These are phyloP conservation scores for Ephialtes manifestator DNA, from an alignment of 2,888 invertebrate species.

Conservation along the genomic window DNA sequence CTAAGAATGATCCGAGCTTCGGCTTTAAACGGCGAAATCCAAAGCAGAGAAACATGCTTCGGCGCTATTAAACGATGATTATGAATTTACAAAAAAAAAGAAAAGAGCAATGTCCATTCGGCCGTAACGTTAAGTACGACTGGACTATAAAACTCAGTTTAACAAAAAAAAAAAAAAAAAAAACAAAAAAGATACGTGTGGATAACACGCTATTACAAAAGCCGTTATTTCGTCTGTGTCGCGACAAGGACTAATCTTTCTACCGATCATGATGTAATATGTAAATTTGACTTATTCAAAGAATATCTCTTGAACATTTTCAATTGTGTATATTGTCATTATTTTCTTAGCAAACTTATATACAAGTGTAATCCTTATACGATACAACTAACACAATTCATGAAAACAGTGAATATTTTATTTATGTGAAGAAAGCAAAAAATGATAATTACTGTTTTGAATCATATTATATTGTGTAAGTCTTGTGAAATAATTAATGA, in stretches of 20 bases:
- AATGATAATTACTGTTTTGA: constrained; percentile 75
- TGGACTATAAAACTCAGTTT: neutral
- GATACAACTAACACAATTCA: constrained; percentile 74
- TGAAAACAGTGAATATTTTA: constrained; percentile 78
- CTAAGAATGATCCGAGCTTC: constrained; percentile 73
- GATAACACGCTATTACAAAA: constrained; percentile 34
- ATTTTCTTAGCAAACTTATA: constrained; percentile 82
- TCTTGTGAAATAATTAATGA: constrained; percentile 67
- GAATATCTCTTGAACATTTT: constrained; percentile 83
- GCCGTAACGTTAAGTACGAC: constrained; percentile 38
- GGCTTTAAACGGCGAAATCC: constrained; percentile 73
- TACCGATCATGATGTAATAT: constrained; percentile 77
- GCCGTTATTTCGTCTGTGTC: constrained; percentile 68
- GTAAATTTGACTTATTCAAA: constrained; percentile 85
- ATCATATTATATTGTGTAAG: constrained; percentile 71
- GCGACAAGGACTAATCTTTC: constrained; percentile 75
- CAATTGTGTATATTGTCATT: constrained; percentile 85
- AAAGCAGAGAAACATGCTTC: constrained; percentile 54
- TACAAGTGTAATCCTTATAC: constrained; percentile 79
- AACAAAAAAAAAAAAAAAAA: too few relatives aligned
- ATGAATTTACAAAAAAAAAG: constrained; percentile 19
- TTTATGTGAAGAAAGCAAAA: constrained; percentile 75
- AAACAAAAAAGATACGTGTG: too few relatives aligned
- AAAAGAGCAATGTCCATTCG: constrained; percentile 21
- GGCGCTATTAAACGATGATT: constrained; percentile 48